Conservation (phyloP, 1,140 invertebrate species). For the Thaumetopoea pityocampa region DNA sequence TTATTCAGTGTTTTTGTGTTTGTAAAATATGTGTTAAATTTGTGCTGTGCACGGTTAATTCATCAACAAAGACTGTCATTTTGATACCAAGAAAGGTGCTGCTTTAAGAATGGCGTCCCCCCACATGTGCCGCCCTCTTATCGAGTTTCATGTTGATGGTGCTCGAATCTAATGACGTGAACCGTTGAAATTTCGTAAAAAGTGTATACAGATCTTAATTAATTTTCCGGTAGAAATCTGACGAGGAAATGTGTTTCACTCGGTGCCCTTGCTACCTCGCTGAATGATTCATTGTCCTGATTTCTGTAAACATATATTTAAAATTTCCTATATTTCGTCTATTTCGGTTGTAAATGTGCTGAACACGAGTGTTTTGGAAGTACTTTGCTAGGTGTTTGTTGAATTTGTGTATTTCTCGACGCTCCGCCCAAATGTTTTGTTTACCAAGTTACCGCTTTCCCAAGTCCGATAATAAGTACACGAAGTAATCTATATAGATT, state of each 20-base stretch:
- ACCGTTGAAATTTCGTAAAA: constrained; percentile 41
- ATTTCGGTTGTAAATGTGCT: constrained; percentile 13
- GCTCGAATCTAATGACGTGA: constrained; percentile 63
- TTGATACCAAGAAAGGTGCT: constrained; percentile 74
- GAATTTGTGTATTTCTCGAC: constrained; percentile 25
- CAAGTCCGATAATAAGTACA: no score
- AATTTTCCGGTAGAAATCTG: constrained; percentile 32
- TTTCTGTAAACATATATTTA: constrained; percentile 46
- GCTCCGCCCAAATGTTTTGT: constrained; percentile 52
- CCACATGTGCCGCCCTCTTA: constrained; percentile 73
- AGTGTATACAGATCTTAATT: constrained; percentile 24
- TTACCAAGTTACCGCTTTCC: constrained; percentile 51
- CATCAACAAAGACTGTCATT: constrained; percentile 70
- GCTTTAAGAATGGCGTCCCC: constrained; percentile 76
- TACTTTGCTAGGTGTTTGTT: not conserved
- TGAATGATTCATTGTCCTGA: constrained; percentile 63
- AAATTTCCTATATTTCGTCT: constrained; percentile 24
- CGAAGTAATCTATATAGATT: no score
- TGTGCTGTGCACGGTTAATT: constrained; percentile 60
- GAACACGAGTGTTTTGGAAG: constrained; percentile 9
- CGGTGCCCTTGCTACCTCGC: constrained; percentile 27
- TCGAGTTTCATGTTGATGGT: constrained; percentile 60
- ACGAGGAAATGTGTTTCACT: constrained; percentile 13
- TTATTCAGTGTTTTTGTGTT: constrained; percentile 46
- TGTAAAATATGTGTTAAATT: constrained; percentile 42